Conservation (phyloP, 1,140 invertebrate species). For the Rhagoletis zephyria region DNA sequence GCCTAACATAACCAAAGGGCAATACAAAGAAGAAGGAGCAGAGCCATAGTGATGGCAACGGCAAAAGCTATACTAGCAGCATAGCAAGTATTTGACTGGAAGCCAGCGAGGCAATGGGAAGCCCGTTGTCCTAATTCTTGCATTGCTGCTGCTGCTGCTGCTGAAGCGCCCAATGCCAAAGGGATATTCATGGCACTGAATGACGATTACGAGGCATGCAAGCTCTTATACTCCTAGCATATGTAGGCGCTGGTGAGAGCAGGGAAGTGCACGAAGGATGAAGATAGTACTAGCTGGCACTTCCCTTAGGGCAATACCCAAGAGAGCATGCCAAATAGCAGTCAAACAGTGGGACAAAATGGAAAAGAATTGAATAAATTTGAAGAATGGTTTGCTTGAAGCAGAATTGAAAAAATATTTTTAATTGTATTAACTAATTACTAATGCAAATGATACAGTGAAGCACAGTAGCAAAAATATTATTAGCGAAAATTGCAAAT, state of each 20-base stretch:
- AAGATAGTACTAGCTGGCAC: not conserved
- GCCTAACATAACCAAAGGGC: constrained; percentile 26
- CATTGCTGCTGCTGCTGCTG: not conserved
- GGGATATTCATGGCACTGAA: constrained; percentile 31
- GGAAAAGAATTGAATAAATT: not conserved
- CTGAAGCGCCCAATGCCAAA: not conserved
- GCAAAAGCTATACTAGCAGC: not conserved
- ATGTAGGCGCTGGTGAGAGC: not conserved
- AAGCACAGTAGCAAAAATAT: no score
- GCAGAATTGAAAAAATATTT: no score
- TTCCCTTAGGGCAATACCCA: not conserved
- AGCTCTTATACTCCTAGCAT: not conserved
- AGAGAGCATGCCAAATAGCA: not conserved
- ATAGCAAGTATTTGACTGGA: not conserved
- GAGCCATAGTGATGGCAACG: not conserved
- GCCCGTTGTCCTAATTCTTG: not conserved
- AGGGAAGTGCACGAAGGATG: not conserved
- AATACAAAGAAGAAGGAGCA: constrained; percentile 39
- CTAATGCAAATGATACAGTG: no score
- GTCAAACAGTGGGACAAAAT: not conserved
- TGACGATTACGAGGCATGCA: constrained; percentile 14
- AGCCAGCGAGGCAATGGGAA: no score
- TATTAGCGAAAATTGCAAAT: no score
- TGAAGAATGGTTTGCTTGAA: no score
- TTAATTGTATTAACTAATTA: no score